Base-by-base conservation (phyloP, 1,140 invertebrate genomes). In the Globodera rostochiensis region DNA sequence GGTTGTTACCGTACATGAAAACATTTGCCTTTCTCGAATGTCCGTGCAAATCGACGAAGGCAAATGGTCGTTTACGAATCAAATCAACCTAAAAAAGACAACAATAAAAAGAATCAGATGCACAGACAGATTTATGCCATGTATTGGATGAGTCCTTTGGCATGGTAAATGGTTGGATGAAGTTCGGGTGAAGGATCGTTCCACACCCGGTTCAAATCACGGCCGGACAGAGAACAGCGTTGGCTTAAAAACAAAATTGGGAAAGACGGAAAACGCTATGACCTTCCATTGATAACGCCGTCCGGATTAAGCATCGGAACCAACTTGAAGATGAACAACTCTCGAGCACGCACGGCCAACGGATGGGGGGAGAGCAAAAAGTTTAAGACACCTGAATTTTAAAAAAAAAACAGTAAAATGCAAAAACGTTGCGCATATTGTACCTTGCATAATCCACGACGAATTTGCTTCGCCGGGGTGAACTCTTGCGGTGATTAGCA, bases 301-400 rank as follows among this genome's bases (percentile, higher is more conserved):
- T 98, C 96, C 4, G 96, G 96, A 91, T 98, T 98, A 70, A 98
- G 90, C 96, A 98, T 98, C 1, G 96, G 96, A 70, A 98, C 92
- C 73, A 97, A 93, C 91, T 96, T 96, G 87, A 97, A 95, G 67
- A 95, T 92, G 6, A 95, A 93, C 25, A 69, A 50, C 64, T 89
- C 80, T 4, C 89, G 79, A 19, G 86, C 69, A 60, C 86, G 71
- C 19, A 25, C 73, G 5, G 86, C 86, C 25, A 82, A 50, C 13
- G 79, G 69, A 66, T 53, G 13, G 11, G 67, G 13, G 21, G 80
- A 83, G 50, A 79, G 21, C 47, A 84, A 75, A 77, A 85, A 84
- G 64, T 73, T 67, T 15, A 84, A 47, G 45, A 83, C 13, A 6
- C 82, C 81, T 78, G 21, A 21, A 82, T 45, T 74, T n/a, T n/a